A percentile compares a stretch with the other conserved stretches of the same genome.
Conservation (phyloP, 2,797 vertebrate genomes). For the Avahi laniger region DNA sequence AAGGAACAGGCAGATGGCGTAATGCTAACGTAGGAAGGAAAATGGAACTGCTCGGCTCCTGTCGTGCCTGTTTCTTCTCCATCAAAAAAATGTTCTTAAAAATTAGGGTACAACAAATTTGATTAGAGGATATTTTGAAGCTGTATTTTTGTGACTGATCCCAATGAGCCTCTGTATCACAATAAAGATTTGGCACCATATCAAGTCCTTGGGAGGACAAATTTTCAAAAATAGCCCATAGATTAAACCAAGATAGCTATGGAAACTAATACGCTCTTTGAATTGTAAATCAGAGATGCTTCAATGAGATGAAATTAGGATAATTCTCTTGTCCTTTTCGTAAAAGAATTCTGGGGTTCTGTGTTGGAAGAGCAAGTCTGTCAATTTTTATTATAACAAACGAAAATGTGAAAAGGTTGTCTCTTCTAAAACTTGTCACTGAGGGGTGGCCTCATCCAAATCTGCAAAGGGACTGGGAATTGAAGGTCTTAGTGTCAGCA, state of each 20-base stretch:
- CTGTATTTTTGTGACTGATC: background rate
- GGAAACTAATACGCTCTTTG: background rate
- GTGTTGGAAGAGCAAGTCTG: background rate
- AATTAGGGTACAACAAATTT: background rate
- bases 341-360: background rate
- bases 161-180: background rate
- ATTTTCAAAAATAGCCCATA: background rate
- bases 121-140: background rate
- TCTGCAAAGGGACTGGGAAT: rapidly evolving
- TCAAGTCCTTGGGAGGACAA: background rate
- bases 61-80: background rate
- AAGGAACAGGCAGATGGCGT: background rate
- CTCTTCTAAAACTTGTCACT: background rate
- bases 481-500: background rate
- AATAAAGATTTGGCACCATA: background rate
- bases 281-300: background rate
- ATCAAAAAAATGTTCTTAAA: background rate
- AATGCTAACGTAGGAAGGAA: rapidly evolving
- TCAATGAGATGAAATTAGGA: background rate
- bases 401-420: background rate
- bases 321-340: background rate
- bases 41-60: background rate
- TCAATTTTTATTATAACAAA: background rate
- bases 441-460: background rate
- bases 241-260: background rate